Evolutionary conservation across 2,888 invertebrate genomes (phyloP), one percentile per base, ranked within the genome.

Genomic region (Eudasyphora cyanicolor): DNA sequence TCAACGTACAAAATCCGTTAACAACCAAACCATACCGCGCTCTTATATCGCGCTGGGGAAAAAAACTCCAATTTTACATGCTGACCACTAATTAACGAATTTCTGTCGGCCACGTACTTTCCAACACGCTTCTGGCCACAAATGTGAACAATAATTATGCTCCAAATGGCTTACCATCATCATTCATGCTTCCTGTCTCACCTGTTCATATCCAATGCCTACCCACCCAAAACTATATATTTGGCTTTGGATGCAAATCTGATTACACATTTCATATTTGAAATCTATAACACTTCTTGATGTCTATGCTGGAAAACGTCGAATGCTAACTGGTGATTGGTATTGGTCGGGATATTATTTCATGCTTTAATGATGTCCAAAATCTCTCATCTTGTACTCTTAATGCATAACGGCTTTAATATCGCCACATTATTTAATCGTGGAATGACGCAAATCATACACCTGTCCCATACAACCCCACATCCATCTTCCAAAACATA

Each of bases 81-180:
- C 57, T 17, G 38, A 71, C 73, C 54, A 73, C 73, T 73, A 73
- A 73, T 73, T 73, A 73, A 73, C 57, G 73, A 73, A 73, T 42
- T 38, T 54, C 38, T 73, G 67, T 14, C 67, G 42, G 24, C 67
- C 38, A 12, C 67, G 8, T 17, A 17, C 42, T 2, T 42, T n/a
- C 67, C n/a, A 21, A 21, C 67, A 42, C n/a, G 7, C 32, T 0
- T 2, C 27, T 6, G 7, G 8, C n/a, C 42, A 19, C 35, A 64
- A 38, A 64, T 64, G 64, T 35, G 64, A 38, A 64, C 17, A 32
- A 62, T 64, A 67, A 67, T 38, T 67, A 24, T 67, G 42, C 38
- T 10, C 3, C 14, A 12, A 57, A 57, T 57, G 57, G 12, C n/a
- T n/a, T n/a, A n/a, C n/a, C n/a, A n/a, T n/a, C n/a, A n/a, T n/a